These are phyloP conservation scores for Heliocidaris erythrogramma DNA, from an alignment of 35 echinoderm and acorn worm genomes.

Conservation along the genomic window DNA sequence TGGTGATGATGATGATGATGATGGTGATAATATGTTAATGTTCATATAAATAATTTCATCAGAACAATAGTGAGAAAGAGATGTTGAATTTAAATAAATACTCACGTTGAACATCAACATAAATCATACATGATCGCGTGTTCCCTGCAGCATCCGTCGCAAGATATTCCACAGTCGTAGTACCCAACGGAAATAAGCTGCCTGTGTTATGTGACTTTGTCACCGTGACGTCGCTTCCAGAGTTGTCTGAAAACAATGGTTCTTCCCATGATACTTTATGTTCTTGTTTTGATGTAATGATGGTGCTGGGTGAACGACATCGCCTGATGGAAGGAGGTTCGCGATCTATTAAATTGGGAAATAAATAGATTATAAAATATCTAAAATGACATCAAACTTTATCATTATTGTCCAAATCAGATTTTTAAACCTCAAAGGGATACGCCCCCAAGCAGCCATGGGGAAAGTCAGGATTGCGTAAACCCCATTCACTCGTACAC, in stretches of 20 bases:
- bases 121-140: slow-evolving; percentile 61
- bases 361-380: background rate
- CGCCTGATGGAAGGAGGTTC: slow-evolving; percentile 64
- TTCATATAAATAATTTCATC: too few species aligned
- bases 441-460: too few species aligned
- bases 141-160: slow-evolving; percentile 82
- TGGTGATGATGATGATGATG: too few species aligned
- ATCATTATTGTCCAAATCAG: too few species aligned
- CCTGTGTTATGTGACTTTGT: slow-evolving; percentile 61
- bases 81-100: background rate
- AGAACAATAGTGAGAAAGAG: too few species aligned
- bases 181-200: slow-evolving; percentile 57
- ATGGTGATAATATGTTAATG: too few species aligned
- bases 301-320: slow-evolving; percentile 65
- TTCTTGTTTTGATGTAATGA: slow-evolving; percentile 33
- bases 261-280: slow-evolving; percentile 66
- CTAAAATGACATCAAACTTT: too few species aligned
- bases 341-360: slow-evolving; percentile 54
- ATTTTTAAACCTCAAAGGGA: too few species aligned
- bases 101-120: slow-evolving; percentile 82
- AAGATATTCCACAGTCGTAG: slow-evolving; percentile 78
- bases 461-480: too few species aligned
- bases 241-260: slow-evolving; percentile 90
- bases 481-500: too few species aligned
- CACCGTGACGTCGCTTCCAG: slow-evolving; percentile 56